Evolutionary conservation across 2,888 invertebrate species (phyloP).

Genomic region (Subacronicta megacephala): DNA sequence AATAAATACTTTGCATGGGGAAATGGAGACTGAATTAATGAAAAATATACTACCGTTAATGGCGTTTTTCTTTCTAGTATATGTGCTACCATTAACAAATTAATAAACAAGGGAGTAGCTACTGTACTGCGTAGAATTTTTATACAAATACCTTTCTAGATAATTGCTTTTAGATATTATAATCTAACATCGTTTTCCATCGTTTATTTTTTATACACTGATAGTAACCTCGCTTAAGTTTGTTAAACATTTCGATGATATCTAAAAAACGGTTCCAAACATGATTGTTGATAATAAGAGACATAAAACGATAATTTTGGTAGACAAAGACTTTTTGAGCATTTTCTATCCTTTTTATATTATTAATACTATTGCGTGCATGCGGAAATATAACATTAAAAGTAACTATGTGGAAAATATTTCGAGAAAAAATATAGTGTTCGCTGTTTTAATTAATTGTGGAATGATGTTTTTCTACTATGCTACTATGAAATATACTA

Average conservation of each 20-base stretch:
- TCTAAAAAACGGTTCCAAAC: not conserved
- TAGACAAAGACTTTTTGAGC: constrained; percentile 17
- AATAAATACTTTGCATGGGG: too few relatives aligned
- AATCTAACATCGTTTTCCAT: not conserved
- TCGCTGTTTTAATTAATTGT: not conserved
- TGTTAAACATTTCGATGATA: not conserved
- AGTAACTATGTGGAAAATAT: constrained; percentile 12
- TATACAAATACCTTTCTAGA: not conserved
- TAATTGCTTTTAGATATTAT: constrained; percentile 1
- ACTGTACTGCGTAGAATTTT: not conserved
- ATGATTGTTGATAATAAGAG: constrained; percentile 1
- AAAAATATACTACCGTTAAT: too few relatives aligned
- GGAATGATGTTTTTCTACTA: constrained; percentile 13
- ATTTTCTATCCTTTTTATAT: constrained; percentile 41
- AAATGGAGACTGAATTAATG: too few relatives aligned
- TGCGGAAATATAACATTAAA: constrained; percentile 34
- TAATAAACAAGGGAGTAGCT: not conserved
- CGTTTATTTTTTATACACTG: not conserved
- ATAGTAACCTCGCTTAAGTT: not conserved
- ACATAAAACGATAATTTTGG: not conserved
- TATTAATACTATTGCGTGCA: constrained; percentile 9
- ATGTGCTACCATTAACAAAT: not conserved
- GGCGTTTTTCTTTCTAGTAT: not conserved
- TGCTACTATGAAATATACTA: constrained; percentile 7
- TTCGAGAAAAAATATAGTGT: constrained; percentile 18